Evolutionary conservation across 2,888 invertebrate species (phyloP), one percentile per base, ranked within the genome.

Genomic region (Myopa tessellatipennis): DNA sequence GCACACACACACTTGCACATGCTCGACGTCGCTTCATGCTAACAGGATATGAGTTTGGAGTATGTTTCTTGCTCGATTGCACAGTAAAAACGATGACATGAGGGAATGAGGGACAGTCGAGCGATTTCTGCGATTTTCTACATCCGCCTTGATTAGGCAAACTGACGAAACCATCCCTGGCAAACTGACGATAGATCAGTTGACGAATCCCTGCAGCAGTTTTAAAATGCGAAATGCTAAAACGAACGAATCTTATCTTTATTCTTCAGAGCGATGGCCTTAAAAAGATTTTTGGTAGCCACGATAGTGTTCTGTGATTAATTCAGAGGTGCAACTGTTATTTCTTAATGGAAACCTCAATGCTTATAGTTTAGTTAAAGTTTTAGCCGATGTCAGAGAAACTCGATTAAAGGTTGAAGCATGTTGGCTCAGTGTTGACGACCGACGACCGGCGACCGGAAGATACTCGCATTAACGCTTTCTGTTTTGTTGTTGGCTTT

Each of bases 41-140:
- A 38, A 79, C 82, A 83, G 83, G 83, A 83, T 83, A 80, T 82
- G 79, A 80, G 81, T 80, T 81, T 82, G 81, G 82, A 81, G 80
- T 79, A 82, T 82, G 82, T 83, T 83, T 81, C 81, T 79, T 81
- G 82, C 77, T 78, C 80, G 79, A 82, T 79, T 78, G 81, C 81
- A 65, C 74, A 40, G 18, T n/a, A 70, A 40, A 55, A 10, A 63
- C n/a, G 12, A 50, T 14, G n/a, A 34, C 14, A 34, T 34, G 38
- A 36, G 55, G n/a, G 14, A 70, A 61, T 34, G n/a, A 26, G 61
- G 12, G 40, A 14, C 7, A 14, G 34, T 14, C n/a, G 45, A 45
- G 45, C 3, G 0, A 45, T 8, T 8, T 6, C 6, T 45, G 2
- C 45, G 10, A 8, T 45, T 45, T 10, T 10, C 45, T n/a, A 61